Conservation (phyloP, 2,797 vertebrate genomes). For the Clarias fuscus region DNA sequence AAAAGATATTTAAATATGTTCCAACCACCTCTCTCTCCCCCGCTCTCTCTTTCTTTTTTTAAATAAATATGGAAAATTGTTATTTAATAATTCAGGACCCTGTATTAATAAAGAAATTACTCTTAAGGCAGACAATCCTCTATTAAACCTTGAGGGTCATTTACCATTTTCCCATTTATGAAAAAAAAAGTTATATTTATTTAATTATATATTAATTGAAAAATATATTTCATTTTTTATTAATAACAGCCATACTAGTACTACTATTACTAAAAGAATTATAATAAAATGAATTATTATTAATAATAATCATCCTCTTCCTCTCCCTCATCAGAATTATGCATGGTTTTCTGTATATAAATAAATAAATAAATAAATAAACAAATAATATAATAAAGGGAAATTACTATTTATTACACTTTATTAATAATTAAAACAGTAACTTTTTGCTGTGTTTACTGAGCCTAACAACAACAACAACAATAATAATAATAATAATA, state of each 20-base stretch:
- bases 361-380: too few relatives aligned
- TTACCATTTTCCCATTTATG: neutral
- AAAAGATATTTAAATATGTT: neutral
- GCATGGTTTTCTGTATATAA: too few relatives aligned
- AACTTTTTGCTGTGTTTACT: neutral
- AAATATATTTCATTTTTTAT: neutral
- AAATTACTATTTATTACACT: neutral
- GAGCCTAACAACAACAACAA: neutral
- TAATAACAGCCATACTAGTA: neutral
- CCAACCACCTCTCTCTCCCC: neutral
- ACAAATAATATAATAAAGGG: too few relatives aligned
- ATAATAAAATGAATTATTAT: neutral
- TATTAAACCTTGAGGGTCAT: neutral
- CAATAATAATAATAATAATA: too few relatives aligned
- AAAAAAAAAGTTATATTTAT: neutral
- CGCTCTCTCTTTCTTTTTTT: neutral
- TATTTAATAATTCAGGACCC: neutral
- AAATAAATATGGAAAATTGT: neutral
- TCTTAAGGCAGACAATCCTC: neutral
- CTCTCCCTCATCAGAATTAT: too few relatives aligned
- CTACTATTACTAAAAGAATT: neutral
- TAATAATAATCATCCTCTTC: neutral
- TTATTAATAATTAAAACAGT: neutral
- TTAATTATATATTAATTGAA: too few relatives aligned
- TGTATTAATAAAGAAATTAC: neutral